phyloP scores from a whole-genome alignment of 2,888 invertebrate genomes.

The Cyclophora albipunctata region DNA sequence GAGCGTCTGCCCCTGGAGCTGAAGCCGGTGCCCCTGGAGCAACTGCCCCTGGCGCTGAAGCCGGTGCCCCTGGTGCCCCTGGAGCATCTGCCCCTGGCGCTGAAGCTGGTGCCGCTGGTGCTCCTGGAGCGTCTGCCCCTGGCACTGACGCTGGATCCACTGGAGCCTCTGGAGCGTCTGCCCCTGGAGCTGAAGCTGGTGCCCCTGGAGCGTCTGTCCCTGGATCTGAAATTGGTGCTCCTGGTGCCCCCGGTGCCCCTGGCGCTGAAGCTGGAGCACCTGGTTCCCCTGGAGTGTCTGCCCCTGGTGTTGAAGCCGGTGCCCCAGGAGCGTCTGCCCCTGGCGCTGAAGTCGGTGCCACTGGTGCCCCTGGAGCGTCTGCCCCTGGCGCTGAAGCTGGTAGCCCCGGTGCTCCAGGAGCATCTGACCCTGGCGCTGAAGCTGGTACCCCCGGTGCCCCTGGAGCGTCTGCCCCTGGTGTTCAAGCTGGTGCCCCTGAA shows the following conservation, averaged over 20 bases:
- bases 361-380: slow-evolving; percentile 1
- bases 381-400: neutral
- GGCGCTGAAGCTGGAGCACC: neutral
- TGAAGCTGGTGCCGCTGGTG: neutral
- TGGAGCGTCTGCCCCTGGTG: neutral
- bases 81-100: neutral
- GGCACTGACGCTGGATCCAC: neutral
- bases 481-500: neutral
- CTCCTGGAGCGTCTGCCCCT: neutral
- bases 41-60: neutral
- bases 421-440: slow-evolving; percentile 1
- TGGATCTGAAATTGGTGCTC: neutral
- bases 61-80: neutral
- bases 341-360: neutral
- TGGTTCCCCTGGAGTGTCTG: neutral
- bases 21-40: neutral
- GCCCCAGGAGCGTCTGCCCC: neutral
- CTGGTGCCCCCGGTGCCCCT: neutral
- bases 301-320: neutral
- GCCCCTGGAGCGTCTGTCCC: neutral
- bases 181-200: neutral
- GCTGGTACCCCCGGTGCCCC: slow-evolving; percentile 3
- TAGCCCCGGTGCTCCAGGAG: neutral
- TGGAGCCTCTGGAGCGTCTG: neutral
- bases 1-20: neutral